A percentile compares a stretch with the other conserved stretches of the same genome.
phyloP scores from a whole-genome alignment of 1,140 invertebrate genomes.

The Anagrus nilaparvatae region DNA sequence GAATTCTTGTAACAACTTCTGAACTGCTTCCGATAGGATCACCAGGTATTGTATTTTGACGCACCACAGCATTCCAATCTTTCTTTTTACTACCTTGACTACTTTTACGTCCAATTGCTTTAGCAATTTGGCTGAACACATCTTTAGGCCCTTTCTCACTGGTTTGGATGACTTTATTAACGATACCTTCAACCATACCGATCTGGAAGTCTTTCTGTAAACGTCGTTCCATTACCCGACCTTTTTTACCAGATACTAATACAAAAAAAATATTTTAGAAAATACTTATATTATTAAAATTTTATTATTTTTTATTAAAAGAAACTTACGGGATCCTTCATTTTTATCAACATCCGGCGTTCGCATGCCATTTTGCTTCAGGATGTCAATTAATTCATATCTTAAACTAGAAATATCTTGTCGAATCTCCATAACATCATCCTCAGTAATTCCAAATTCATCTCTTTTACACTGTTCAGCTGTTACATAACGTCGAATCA shows the following conservation, averaged over 20 bases:
- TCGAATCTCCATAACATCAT: constrained; percentile 93
- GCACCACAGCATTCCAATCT: constrained; percentile 76
- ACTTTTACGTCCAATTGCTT: constrained; percentile 58
- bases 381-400: constrained; percentile 81
- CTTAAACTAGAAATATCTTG: constrained; percentile 82
- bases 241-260: constrained; percentile 69
- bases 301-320: constrained; percentile 5
- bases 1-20: constrained; percentile 50
- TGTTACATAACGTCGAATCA: constrained; percentile 74
- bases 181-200: constrained; percentile 73
- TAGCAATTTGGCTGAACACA: constrained; percentile 69
- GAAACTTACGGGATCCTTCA: constrained; percentile 46
- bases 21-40: constrained; percentile 71
- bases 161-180: constrained; percentile 57
- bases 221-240: constrained; percentile 70
- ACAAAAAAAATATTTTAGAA: constrained; percentile 12
- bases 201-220: constrained; percentile 86
- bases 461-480: constrained; percentile 72
- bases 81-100: constrained; percentile 52
- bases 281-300: constrained; percentile 5
- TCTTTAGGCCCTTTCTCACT: constrained; percentile 59
- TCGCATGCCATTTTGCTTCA: constrained; percentile 71
- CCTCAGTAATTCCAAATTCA: constrained; percentile 81
- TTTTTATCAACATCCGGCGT: constrained; percentile 57
- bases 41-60: constrained; percentile 52